Evolutionary conservation across 2,113 vertebrate genomes (phyloP).

Genomic region (Saccopteryx bilineata): DNA sequence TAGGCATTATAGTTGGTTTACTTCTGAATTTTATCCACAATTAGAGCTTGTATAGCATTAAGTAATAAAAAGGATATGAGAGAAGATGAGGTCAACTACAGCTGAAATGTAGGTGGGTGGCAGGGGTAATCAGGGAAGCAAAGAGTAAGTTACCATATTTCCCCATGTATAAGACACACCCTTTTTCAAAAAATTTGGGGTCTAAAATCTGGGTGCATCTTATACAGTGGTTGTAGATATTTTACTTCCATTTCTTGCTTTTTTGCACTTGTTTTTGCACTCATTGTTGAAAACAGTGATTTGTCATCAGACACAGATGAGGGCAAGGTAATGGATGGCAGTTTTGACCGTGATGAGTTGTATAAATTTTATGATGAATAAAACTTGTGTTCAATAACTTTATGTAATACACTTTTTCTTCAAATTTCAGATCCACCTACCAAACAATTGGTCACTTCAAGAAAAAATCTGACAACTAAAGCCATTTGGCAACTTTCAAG

Average conservation of each 20-base stretch:
- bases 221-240: too few species aligned
- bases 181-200: too few species aligned
- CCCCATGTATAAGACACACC: too few species aligned
- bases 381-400: too few species aligned
- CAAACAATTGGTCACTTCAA: background rate
- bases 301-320: too few species aligned
- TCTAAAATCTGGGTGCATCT: too few species aligned
- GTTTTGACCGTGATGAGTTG: background rate
- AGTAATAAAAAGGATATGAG: constrained; percentile 5
- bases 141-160: background rate
- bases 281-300: too few species aligned
- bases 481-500: background rate
- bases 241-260: too few species aligned
- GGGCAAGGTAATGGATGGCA: too few species aligned
- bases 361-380: background rate
- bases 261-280: too few species aligned
- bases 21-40: background rate
- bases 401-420: too few species aligned
- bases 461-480: background rate
- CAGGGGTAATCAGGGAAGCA: background rate
- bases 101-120: constrained; percentile 20
- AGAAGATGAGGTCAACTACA: background rate
- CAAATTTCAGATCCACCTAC: background rate
- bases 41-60: background rate
- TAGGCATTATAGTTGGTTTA: background rate